Base-by-base conservation (phyloP, 2,113 vertebrate species). In the Taurulus bubalis region DNA sequence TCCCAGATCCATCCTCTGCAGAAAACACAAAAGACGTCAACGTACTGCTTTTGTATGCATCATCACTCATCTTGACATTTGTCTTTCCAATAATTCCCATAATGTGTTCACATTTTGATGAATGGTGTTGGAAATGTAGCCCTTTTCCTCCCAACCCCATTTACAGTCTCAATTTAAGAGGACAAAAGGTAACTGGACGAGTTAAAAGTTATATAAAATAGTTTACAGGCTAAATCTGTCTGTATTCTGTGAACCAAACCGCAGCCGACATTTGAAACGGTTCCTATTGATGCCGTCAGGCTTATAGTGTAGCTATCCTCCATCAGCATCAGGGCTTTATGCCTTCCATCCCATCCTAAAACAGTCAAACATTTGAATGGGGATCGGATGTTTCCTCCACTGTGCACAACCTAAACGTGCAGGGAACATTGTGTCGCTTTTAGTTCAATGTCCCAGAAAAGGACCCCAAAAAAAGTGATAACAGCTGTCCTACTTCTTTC, bases 1-100 rank as follows among this genome's bases (percentile, higher is more conserved):
- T 88, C 98, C 98, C 90, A 99, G 96, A 91, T 99, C 98, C 98
- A 99, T 99, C 89, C 98, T 96, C 98, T 99, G 89, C 40, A 88
- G 82, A 15, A 82, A 71, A 58, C 32, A 91, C 1, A 90, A 90
- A 71, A 65, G 11, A 80, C 18, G 69, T 62, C 40, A 38, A 75
- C 24, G 26, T 3, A 22, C 34, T 68, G 40, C 18, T 11, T 38
- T 70, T 8, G 2, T 47, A 4, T 22, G 15, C 11, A 18, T 69
- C 18, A 3, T 24, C 34, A 65, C 32, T 59, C 40, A 32, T 16
- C 9, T 32, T 32, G 9, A 16, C 1, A 36, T 24, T 2, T 15
- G 18, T 20, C 16, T 0, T 15, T 2, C n/a, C 26, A 38, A 24
- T 53, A 53, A 47, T 42, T 64, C 6, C 15, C 14, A 40, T 8